Percentiles rank a stretch among this genome's conserved stretches.
Evolutionary conservation across 2,888 invertebrate species (phyloP).

Genomic region (Gortyna flavago): DNA sequence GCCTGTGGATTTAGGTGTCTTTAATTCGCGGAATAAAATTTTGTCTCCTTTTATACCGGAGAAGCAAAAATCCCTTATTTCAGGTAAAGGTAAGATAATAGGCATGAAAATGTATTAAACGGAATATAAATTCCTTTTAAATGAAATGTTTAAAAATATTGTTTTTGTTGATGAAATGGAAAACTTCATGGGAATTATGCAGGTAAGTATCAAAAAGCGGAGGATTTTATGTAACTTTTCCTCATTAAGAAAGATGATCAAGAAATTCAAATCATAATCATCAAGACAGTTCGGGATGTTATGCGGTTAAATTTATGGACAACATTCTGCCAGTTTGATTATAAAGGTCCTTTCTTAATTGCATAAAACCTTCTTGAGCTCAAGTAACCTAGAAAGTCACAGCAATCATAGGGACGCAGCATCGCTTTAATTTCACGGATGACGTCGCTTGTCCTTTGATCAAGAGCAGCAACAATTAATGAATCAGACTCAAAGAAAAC

Average conservation of each 20-base stretch:
- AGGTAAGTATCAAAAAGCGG: too few species aligned
- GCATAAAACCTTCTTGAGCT: not conserved
- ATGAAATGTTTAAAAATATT: not conserved
- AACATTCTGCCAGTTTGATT: not conserved
- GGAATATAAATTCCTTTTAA: not conserved
- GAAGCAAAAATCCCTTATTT: too few species aligned
- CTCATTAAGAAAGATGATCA: not conserved
- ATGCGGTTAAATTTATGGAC: not conserved
- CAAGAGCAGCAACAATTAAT: slow-evolving; percentile 27
- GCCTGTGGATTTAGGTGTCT: slow-evolving; percentile 8
- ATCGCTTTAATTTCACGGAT: slow-evolving; percentile 38
- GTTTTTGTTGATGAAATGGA: not conserved
- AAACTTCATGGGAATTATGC: not conserved
- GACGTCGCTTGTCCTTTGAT: slow-evolving; percentile 42
- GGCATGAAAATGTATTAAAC: not conserved
- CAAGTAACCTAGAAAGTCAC: not conserved
- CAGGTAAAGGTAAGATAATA: not conserved
- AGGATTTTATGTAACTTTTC: not conserved
- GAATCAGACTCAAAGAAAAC: slow-evolving; percentile 33
- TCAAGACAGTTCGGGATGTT: not conserved
- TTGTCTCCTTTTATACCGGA: not conserved
- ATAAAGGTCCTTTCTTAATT: not conserved
- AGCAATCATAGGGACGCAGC: slow-evolving; percentile 17
- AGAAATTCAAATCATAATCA: not conserved
- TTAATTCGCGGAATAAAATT: slow-evolving; percentile 25